Percentiles rank a stretch among this genome's conserved stretches.
phyloP scores from a whole-genome alignment of 2,797 vertebrate genomes.

The Amphiprion clarkii region DNA sequence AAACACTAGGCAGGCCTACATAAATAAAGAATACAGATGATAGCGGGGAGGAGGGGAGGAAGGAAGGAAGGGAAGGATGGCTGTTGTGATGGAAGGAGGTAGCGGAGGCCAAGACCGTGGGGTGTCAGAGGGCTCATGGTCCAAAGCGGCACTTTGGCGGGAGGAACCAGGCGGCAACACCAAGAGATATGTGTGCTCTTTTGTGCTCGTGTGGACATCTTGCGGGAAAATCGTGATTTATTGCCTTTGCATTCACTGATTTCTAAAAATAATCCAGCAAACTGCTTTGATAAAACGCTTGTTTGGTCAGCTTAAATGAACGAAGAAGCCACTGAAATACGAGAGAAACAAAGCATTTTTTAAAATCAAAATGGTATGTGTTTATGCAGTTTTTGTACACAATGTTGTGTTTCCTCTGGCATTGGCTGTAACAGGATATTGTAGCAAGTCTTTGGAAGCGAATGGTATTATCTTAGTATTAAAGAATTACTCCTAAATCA shows the following conservation, averaged over 20 bases:
- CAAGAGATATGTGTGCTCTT: constrained; percentile 12
- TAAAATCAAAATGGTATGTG: not conserved
- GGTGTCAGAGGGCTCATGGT: constrained; percentile 54
- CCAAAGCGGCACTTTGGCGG: constrained; percentile 41
- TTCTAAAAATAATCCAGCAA: constrained; percentile 54
- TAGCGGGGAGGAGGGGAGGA: constrained; percentile 48
- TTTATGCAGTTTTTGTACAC: constrained; percentile 2
- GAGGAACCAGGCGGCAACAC: constrained; percentile 15
- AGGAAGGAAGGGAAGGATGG: constrained; percentile 37
- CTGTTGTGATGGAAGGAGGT: constrained; percentile 62
- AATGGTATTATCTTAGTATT: not conserved
- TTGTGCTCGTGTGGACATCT: constrained; percentile 2
- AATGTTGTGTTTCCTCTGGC: not conserved
- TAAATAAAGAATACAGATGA: constrained; percentile 80
- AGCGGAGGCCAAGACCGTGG: constrained; percentile 54
- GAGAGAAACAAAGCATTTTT: not conserved
- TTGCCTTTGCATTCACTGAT: constrained; percentile 23
- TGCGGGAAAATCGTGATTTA: constrained; percentile 43
- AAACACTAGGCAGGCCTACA: constrained; percentile 72
- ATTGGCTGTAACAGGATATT: not conserved
- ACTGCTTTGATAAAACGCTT: constrained; percentile 18
- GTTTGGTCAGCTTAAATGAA: constrained; percentile 40
- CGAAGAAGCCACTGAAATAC: not conserved
- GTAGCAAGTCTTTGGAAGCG: not conserved
- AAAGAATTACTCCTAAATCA: constrained; percentile 10